Conservation (phyloP, 2,113 vertebrate genomes). For the Haliaeetus leucogaster region DNA sequence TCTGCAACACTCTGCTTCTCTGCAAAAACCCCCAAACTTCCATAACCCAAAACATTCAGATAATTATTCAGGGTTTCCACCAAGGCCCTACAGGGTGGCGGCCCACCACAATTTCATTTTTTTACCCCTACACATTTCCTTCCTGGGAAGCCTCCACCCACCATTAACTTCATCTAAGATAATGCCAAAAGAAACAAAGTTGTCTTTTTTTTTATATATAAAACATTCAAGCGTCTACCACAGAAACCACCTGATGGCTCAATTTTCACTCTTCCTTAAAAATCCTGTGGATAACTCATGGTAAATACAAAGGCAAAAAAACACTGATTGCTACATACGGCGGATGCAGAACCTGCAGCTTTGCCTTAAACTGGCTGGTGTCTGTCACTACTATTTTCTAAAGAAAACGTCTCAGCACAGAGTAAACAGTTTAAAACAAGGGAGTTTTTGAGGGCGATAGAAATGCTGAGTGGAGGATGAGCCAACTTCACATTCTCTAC, state of each 20-base stretch:
- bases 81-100: constrained; percentile 23
- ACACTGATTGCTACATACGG: not conserved
- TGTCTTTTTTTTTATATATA: not conserved
- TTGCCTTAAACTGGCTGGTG: not conserved
- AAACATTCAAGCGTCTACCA: constrained; percentile 2
- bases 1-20: not conserved
- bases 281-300: not conserved
- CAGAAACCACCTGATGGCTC: constrained; percentile 57
- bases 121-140: constrained; percentile 64
- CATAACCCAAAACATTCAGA: constrained; percentile 6
- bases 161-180: constrained; percentile 56
- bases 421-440: constrained; percentile 56
- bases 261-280: constrained; percentile 51
- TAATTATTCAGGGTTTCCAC: constrained; percentile 51
- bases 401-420: constrained; percentile 36
- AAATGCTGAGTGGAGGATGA: not conserved
- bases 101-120: constrained; percentile 47
- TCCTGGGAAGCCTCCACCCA: constrained; percentile 64
- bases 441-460: not conserved
- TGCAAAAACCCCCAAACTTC: not conserved
- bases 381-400: constrained; percentile 5
- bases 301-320: constrained; percentile 40
- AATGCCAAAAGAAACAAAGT: constrained; percentile 74
- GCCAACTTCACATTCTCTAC: not conserved
- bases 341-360: constrained; percentile 11